Evolutionary conservation across 1,140 invertebrate genomes (phyloP).

Genomic region (Phymastichus coffea): DNA sequence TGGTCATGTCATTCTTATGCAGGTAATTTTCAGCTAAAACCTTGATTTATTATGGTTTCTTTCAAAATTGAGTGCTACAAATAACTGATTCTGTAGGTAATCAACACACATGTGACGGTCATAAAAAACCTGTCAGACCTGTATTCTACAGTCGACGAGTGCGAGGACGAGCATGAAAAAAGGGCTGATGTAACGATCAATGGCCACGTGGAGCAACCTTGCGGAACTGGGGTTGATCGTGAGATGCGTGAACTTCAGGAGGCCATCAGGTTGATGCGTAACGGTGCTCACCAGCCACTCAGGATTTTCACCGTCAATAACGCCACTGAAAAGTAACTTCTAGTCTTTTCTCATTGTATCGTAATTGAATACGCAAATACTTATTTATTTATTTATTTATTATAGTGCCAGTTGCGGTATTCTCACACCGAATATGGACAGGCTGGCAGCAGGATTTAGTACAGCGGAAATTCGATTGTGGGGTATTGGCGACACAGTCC

Average conservation of each 20-base stretch:
- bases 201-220: slow-evolving; percentile 60
- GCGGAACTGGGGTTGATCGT: slow-evolving; percentile 59
- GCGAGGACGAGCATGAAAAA: slow-evolving; percentile 36
- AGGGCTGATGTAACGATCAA: slow-evolving; percentile 50
- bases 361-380: background rate
- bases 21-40: slow-evolving; percentile 60
- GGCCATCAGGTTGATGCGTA: slow-evolving; percentile 61
- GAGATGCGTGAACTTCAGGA: slow-evolving; percentile 64
- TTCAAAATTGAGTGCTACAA: background rate
- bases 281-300: slow-evolving; percentile 58
- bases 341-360: background rate
- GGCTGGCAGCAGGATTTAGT: slow-evolving; percentile 62
- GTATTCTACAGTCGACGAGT: slow-evolving; percentile 42
- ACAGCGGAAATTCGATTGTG: slow-evolving; percentile 64
- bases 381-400: slow-evolving; percentile 15
- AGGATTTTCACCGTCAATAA: slow-evolving; percentile 64
- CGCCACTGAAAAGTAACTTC: slow-evolving; percentile 60
- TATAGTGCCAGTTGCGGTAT: slow-evolving; percentile 61
- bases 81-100: slow-evolving; percentile 38
- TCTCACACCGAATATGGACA: slow-evolving; percentile 60
- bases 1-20: slow-evolving; percentile 68
- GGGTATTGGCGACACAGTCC: slow-evolving; percentile 63
- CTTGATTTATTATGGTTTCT: slow-evolving; percentile 3
- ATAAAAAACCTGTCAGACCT: slow-evolving; percentile 46
- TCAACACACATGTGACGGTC: slow-evolving; percentile 53